Conservation (phyloP, 92 coral and sea anemone species). For the Parazoanthus atlanticus region DNA sequence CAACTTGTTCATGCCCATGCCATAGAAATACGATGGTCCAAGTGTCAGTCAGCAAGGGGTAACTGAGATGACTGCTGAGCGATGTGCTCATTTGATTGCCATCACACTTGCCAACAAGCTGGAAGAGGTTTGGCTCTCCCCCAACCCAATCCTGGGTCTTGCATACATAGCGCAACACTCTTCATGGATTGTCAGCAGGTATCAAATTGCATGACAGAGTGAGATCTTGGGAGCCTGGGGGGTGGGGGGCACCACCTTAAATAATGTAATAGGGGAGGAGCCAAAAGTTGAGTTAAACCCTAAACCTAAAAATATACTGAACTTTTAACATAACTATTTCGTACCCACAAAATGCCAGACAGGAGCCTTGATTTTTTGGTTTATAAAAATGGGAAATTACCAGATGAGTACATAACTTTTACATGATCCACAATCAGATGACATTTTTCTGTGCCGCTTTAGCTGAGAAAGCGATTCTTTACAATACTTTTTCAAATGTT, state of each 20-base stretch:
- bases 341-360: no score
- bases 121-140: conserved; percentile 62
- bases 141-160: conserved; percentile 44
- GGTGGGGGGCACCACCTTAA: no score
- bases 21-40: conserved; percentile 34
- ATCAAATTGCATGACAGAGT: background rate
- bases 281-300: no score
- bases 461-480: background rate
- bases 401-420: no score
- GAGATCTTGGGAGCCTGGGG: background rate
- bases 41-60: conserved; percentile 36
- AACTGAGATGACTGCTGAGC: conserved; percentile 51
- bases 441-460: background rate
- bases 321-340: no score
- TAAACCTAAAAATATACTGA: no score
- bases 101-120: conserved; percentile 55
- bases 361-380: no score
- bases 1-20: background rate
- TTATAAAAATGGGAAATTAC: no score
- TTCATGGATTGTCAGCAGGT: conserved; percentile 49
- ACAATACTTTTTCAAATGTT: no score
- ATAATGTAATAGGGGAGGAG: no score
- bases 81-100: conserved; percentile 47
- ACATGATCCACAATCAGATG: background rate
- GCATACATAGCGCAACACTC: conserved; percentile 50